phyloP scores from a whole-genome alignment of 1,140 invertebrate genomes.

The Lordiphosa mommai region DNA sequence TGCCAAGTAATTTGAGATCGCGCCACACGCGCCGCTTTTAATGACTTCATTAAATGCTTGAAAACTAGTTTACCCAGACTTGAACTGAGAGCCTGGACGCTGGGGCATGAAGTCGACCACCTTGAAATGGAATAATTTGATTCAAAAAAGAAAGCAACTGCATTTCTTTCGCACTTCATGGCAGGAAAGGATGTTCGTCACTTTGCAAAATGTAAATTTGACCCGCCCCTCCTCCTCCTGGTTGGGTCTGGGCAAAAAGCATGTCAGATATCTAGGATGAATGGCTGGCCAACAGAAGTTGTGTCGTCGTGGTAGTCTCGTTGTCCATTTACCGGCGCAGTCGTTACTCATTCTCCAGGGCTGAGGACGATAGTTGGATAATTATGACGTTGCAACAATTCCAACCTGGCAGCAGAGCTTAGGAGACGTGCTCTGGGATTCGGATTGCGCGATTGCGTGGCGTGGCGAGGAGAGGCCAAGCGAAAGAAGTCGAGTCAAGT shows the following conservation, averaged over 20 bases:
- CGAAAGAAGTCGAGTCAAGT: slow-evolving; percentile 30
- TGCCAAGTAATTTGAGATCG: slow-evolving; percentile 77
- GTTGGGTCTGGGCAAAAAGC: slow-evolving; percentile 4
- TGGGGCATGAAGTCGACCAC: too few species aligned
- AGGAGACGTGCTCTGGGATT: slow-evolving; percentile 54
- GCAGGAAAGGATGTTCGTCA: slow-evolving; percentile 33
- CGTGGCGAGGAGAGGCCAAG: slow-evolving; percentile 35
- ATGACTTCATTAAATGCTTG: slow-evolving; percentile 75
- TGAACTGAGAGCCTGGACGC: slow-evolving; percentile 5
- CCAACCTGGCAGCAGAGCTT: slow-evolving; percentile 49
- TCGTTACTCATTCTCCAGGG: slow-evolving; percentile 72
- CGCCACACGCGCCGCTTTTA: slow-evolving; percentile 77
- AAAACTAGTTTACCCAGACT: slow-evolving; percentile 61
- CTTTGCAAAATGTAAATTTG: slow-evolving; percentile 69
- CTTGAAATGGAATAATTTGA: slow-evolving; percentile 43
- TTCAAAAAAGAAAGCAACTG: background rate
- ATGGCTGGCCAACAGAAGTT: slow-evolving; percentile 31
- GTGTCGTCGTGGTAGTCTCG: slow-evolving; percentile 19
- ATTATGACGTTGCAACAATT: slow-evolving; percentile 78
- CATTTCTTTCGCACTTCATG: too few species aligned
- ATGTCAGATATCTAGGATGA: slow-evolving; percentile 9
- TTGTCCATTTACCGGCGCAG: slow-evolving; percentile 64
- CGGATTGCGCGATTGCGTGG: slow-evolving; percentile 38
- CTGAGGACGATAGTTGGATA: slow-evolving; percentile 56
- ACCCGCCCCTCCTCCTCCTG: slow-evolving; percentile 14